Base-by-base conservation (phyloP, 2,797 vertebrate species). In the Gadopsis bispinosus region DNA sequence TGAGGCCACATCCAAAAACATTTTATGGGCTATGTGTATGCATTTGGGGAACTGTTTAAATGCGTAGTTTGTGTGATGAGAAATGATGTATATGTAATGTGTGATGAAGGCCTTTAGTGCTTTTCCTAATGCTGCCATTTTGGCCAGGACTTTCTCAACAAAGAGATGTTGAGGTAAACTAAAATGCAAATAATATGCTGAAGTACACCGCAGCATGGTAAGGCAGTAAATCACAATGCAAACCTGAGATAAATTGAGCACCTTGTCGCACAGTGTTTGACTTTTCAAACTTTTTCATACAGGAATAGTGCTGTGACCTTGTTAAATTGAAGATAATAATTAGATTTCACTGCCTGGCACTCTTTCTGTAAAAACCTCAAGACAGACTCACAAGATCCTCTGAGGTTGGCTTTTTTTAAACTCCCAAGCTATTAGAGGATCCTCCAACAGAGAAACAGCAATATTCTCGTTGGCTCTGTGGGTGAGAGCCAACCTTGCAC, bases 351-450 rank as follows among this genome's bases (percentile, higher is more conserved):
- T 60, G 84, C 80, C 73, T 85, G 58, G 64, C 73, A 67, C 81
- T 66, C 59, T 61, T 72, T 79, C 68, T 73, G 73, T 79, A 58
- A 83, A 86, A 91, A 87, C 70, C 73, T 81, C 73, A 73, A 81
- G 84, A 90, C 73, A 84, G 64, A 83, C 64, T 81, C 53, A 3
- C 37, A 35, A 35, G 45, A 74, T 91, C 81, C 85, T 89, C 79
- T 75, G 92, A 91, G 89, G 88, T 89, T 51, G 29, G 78, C 85
- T 89, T 90, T 85, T 87, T 91, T 91, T 89, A 86, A 91, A 88
- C 87, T 90, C 90, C 86, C 86, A 29, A 69, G 78, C 75, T 72
- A 41, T 79, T 54, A 29, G 48, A 70, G 53, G 53, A 73, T 68
- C 69, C 75, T 74, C 80, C 72, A 54, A 75, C 77, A 48, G 72